Evolutionary conservation across 2,888 invertebrate genomes (phyloP), one percentile per base, ranked within the genome.

Genomic region (Noctua comes): DNA sequence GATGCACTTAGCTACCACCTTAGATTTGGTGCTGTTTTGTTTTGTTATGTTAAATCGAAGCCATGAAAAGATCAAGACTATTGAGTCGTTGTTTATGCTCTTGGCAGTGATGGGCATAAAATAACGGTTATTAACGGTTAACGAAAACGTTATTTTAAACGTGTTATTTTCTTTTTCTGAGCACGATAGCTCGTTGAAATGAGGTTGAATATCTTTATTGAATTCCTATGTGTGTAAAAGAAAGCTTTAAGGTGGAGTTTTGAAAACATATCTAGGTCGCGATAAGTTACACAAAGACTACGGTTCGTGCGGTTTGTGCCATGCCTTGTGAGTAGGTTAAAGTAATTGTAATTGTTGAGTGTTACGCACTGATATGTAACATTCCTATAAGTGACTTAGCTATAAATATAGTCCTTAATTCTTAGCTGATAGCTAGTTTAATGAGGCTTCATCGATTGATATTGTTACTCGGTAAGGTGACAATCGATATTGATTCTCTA

Each of bases 231-330:
- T 89, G 89, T 91, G 89, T 91, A 90, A 92, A 92, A 89, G 88
- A 91, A 93, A 94, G 93, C 94, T 95, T 94, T 95, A 94, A 94
- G 87, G 83, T 86, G 88, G 82, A 91, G 91, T 93, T 89, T 92
- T 91, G 90, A 93, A 78, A 90, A 93, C 93, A 94, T 94, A 94
- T 94, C 93, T 92, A 91, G 91, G 88, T 89, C 84, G 85, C 86
- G 88, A 86, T 87, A 79, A 80, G 82, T 86, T 86, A 88, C 82
- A 78, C 68, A 78, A 82, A 86, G 86, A 88, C 73, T 87, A 86
- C 86, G 86, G 88, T 87, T 88, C 79, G 90, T 89, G 83, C 88
- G 87, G 89, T 92, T 90, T 88, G 91, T 93, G 91, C 91, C 92
- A 93, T 92, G 93, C 92, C 92, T 91, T 93, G 88, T 91, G 87